A percentile compares a stretch with the other conserved stretches of the same genome.
Evolutionary conservation across 2,888 invertebrate genomes (phyloP).

Genomic region (Nezara viridula): DNA sequence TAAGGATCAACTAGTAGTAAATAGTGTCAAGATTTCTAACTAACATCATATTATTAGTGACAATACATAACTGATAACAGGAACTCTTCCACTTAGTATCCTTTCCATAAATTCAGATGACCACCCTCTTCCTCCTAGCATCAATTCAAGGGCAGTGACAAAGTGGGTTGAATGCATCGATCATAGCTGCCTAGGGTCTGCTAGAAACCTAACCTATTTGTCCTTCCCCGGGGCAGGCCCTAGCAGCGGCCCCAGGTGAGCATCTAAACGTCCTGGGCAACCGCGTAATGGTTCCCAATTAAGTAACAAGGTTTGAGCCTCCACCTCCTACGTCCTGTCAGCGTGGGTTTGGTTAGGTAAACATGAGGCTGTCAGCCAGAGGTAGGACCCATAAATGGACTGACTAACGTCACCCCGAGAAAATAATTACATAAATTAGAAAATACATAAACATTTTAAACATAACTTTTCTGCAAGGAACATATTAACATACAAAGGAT

Average conservation of each 20-base stretch:
- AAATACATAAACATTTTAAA: no score
- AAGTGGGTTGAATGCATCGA: not conserved
- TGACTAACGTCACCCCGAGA: not conserved
- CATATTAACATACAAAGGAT: no score
- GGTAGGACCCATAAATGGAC: not conserved
- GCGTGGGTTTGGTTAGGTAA: not conserved
- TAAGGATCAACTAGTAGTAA: no score
- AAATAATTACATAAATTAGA: no score
- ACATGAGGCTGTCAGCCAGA: not conserved
- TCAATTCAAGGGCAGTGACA: not conserved
- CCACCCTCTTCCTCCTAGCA: not conserved
- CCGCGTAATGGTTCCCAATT: not conserved
- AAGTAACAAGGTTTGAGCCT: not conserved
- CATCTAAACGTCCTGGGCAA: not conserved
- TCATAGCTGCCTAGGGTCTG: not conserved
- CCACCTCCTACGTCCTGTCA: not conserved
- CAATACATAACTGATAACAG: not conserved
- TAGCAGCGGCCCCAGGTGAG: not conserved
- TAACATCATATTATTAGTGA: no score
- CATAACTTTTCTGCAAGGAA: no score
- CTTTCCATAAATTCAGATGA: not conserved
- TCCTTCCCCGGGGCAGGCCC: not conserved
- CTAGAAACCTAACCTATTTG: constrained; percentile 21
- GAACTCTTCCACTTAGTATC: no score
- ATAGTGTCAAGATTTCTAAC: no score